Evolutionary conservation across 2,797 vertebrate species (phyloP).

Genomic region (Rhodeus uyekii): DNA sequence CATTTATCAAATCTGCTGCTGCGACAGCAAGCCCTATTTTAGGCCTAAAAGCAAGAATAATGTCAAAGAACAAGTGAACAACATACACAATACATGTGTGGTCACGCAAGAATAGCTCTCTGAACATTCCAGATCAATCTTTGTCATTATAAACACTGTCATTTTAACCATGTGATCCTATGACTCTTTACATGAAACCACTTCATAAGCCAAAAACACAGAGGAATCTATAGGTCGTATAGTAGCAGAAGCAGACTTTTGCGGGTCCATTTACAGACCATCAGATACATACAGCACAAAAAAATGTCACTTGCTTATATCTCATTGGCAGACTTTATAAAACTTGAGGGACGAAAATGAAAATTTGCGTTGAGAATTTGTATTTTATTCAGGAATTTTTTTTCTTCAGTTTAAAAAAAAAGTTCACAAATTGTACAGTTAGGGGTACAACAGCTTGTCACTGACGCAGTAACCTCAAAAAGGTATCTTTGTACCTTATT

Average conservation of each 20-base stretch:
- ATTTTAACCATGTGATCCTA: constrained; percentile 25
- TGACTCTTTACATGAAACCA: constrained; percentile 2
- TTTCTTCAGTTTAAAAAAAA: background rate
- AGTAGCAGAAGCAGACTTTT: background rate
- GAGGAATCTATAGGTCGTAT: background rate
- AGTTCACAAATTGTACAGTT: background rate
- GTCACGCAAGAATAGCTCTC: constrained; percentile 23
- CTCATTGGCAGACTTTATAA: background rate
- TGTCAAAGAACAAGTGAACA: constrained; percentile 38
- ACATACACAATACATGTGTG: constrained; percentile 41
- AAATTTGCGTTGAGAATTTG: background rate
- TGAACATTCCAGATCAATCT: constrained; percentile 38
- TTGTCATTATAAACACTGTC: constrained; percentile 22
- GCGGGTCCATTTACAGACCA: background rate
- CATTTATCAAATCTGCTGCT: constrained; percentile 56
- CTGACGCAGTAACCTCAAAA: too few relatives aligned
- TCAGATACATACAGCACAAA: background rate
- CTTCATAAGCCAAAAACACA: background rate
- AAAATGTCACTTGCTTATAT: background rate
- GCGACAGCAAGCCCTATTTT: constrained; percentile 48
- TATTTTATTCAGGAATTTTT: background rate
- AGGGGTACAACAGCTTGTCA: too few relatives aligned
- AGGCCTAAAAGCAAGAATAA: constrained; percentile 45
- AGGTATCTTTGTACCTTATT: background rate
- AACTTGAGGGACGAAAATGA: background rate